Evolutionary conservation across 2,888 invertebrate genomes (phyloP).

Genomic region (Platypus cylindrus): DNA sequence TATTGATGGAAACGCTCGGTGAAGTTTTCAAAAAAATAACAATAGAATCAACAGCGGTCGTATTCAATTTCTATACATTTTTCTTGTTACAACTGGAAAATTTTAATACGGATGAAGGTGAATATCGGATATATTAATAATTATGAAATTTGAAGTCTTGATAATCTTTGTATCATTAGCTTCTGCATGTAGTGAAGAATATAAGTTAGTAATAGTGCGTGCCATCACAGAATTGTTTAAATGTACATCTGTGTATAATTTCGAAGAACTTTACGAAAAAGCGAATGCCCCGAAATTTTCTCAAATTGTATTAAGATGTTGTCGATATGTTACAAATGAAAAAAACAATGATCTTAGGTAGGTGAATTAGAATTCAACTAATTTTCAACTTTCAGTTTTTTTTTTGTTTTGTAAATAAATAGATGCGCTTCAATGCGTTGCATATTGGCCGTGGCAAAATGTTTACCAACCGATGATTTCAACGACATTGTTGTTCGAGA

Average conservation of each 20-base stretch:
- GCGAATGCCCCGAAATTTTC: constrained; percentile 47
- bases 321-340: constrained; percentile 54
- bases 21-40: constrained; percentile 38
- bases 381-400: background rate
- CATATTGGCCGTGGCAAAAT: constrained; percentile 48
- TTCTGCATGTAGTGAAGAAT: constrained; percentile 46
- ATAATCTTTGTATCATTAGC: constrained; percentile 34
- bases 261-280: constrained; percentile 43
- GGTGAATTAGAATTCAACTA: constrained; percentile 11
- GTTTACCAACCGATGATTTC: constrained; percentile 42
- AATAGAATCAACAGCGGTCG: constrained; percentile 40
- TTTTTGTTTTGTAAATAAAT: constrained; percentile 3
- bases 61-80: constrained; percentile 42
- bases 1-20: constrained; percentile 40
- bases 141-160: background rate
- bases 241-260: constrained; percentile 38
- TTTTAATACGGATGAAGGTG: constrained; percentile 39
- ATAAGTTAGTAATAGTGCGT: constrained; percentile 45
- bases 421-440: constrained; percentile 45
- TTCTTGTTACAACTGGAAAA: constrained; percentile 45
- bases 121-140: background rate
- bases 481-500: constrained; percentile 40
- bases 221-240: constrained; percentile 42
- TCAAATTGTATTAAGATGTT: constrained; percentile 50
- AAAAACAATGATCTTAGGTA: constrained; percentile 52